Conservation (phyloP, 2,113 vertebrate genomes). For the Hippocampus barbouri region DNA sequence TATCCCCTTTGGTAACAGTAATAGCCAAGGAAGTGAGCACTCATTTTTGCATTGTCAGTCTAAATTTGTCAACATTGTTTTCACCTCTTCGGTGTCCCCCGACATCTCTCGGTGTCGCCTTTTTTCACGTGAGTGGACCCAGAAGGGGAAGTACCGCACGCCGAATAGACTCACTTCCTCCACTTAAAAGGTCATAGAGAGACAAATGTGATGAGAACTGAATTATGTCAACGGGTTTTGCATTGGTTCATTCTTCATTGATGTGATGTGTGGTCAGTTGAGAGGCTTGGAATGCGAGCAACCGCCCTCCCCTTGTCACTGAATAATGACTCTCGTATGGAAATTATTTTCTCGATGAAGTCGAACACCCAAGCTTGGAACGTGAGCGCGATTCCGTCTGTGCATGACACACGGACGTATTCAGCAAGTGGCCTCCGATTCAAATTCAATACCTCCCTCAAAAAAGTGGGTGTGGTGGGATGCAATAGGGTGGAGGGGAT, state of each 20-base stretch:
- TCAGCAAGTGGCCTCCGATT: not conserved
- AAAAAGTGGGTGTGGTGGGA: conserved; percentile 35
- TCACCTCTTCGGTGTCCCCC: not conserved
- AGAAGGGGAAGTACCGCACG: conserved; percentile 38
- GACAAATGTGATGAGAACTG: not conserved
- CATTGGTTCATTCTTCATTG: conserved; percentile 1
- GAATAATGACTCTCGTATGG: conserved; percentile 20
- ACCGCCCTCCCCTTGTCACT: not conserved
- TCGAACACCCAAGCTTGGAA: not conserved
- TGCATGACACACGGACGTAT: not conserved
- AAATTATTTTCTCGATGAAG: not conserved
- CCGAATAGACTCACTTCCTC: conserved; percentile 22
- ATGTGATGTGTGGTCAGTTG: conserved; percentile 4
- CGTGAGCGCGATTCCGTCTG: not conserved
- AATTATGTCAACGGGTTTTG: not conserved
- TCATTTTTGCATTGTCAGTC: conserved; percentile 10
- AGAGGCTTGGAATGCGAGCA: conserved; percentile 11
- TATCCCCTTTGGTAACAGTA: conserved; percentile 1
- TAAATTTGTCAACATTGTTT: not conserved
- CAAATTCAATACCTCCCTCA: conserved; percentile 11
- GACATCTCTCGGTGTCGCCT: not conserved
- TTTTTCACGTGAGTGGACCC: conserved; percentile 8
- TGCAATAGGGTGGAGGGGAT: conserved; percentile 41
- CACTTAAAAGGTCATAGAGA: conserved; percentile 1
- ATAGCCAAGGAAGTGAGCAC: not conserved